Evolutionary conservation across 1,140 invertebrate genomes (phyloP), one percentile per base, ranked within the genome.

Genomic region (Procambarus clarkii): DNA sequence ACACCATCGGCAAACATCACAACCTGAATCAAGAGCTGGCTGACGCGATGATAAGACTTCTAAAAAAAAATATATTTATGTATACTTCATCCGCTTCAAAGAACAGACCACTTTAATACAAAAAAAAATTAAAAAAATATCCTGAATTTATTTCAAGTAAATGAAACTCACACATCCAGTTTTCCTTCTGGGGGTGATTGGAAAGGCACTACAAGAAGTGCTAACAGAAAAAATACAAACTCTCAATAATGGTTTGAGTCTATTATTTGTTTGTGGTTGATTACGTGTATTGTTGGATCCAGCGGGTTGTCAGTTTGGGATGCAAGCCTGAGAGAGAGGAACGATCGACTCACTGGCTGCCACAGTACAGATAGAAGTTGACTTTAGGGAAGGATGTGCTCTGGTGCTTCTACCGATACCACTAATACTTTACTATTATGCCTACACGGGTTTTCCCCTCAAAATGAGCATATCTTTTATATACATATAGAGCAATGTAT

Each of bases 21-120:
- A 88, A 88, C 86, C 86, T 88, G 76, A 80, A 88, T 80, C 86
- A n/a, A 74, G 76, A 81, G 24, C 15, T 81, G 79, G 79, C 79
- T 58, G 50, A 76, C 69, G 71, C 44, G 46, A 80, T n/a, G 71
- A 80, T n/a, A 54, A 79, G 34, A 60, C 24, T 50, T 78, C 48
- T 54, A 76, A 24, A 77, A 76, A 76, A 34, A 78, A 60, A 87
- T 87, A 87, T 87, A 87, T 44, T 11, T 60, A 87, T 79, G 58
- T 87, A 78, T 58, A 60, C 60, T 64, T 21, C 9, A 64, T 18
- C 60, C 18, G 60, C 18, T 64, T 64, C 13, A 64, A 21, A 64
- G 60, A 64, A 64, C 11, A 18, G 60, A 64, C 15, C 60, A 3
- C 50, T 64, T 64, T 64, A 58, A 58, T 9, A 64, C 60, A 64